phyloP scores from a whole-genome alignment of 2,797 vertebrate genomes.

The Micropoecilia bifurca region DNA sequence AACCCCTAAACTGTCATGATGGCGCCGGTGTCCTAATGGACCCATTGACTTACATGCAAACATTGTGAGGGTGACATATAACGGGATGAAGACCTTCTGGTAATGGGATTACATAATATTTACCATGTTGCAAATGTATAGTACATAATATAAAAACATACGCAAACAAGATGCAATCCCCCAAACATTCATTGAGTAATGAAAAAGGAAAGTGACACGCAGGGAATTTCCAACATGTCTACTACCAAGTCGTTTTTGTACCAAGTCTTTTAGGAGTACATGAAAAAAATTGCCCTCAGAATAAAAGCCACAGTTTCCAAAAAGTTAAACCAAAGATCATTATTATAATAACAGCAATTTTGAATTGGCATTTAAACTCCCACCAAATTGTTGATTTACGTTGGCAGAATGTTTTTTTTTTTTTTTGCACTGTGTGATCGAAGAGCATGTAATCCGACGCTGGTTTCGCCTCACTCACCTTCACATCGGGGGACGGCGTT shows the following conservation, averaged over 20 bases:
- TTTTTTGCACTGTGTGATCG: not conserved
- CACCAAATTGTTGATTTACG: not conserved
- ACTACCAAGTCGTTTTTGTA: not conserved
- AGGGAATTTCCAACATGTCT: not conserved
- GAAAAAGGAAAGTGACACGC: not conserved
- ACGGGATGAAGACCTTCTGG: not conserved
- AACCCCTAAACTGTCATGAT: not conserved
- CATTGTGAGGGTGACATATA: no score
- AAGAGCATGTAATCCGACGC: no score
- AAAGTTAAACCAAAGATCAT: not conserved
- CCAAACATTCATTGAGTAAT: not conserved
- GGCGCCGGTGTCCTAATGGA: no score
- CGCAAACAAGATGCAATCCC: not conserved
- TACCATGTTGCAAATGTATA: not conserved
- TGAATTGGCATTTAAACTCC: not conserved
- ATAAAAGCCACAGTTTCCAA: not conserved
- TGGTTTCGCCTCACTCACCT: conserved; percentile 76
- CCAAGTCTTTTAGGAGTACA: not conserved
- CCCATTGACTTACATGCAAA: no score
- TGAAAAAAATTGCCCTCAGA: not conserved
- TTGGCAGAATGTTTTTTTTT: not conserved
- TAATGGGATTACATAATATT: not conserved
- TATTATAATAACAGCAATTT: not conserved
- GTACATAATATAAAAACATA: not conserved
- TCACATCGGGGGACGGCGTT: conserved; percentile 95